Evolutionary conservation across 2,888 invertebrate genomes (phyloP), one percentile per base, ranked within the genome.

Genomic region (Opisthograptis luteolata): DNA sequence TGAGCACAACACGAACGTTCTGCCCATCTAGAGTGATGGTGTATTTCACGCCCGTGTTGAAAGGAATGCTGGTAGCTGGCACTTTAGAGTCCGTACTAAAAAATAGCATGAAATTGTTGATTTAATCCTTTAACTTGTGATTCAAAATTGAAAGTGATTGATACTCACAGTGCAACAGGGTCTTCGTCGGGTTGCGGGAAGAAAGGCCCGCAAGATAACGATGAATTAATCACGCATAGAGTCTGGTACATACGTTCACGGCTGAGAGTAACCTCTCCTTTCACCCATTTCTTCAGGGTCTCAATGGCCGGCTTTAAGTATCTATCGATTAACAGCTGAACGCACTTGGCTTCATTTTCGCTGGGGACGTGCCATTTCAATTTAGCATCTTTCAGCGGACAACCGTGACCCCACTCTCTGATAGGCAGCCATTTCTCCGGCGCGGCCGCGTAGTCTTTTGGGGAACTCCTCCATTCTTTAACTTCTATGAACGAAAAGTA

Each of bases 291-390:
- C 34, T 92, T 84, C 42, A 97, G 84, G 42, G 87, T 90, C 0
- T 80, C 75, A 40, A 95, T 74, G 75, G 95, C 94, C 0, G 93
- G 93, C 25, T 92, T 83, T 51, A 97, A 76, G 76, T 94, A 95
- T 61, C 92, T 92, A 49, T 92, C 87, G 8, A 95, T 81, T 5
- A 98, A 71, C 66, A 89, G 85, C 65, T 94, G 93, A 1, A 95
- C 93, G 54, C 93, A 93, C 0, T 84, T 79, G 0, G 95, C 92
- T 75, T 97, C 97, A 25, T 92, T 92, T 13, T 91, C 87, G 13
- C 90, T 92, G 0, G 98, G 97, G 34, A 94, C 87, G 70, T 96
- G 96, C 97, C 97, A 98, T 27, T 93, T 86, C 12, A 97, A 84
- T 4, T 93, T 87, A 10, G 95, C 85, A 15, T 94, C 91, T 44